A percentile compares a stretch with the other conserved stretches of the same genome.
Conservation (phyloP, 2,797 vertebrate species). For the Hydrolagus colliei region DNA sequence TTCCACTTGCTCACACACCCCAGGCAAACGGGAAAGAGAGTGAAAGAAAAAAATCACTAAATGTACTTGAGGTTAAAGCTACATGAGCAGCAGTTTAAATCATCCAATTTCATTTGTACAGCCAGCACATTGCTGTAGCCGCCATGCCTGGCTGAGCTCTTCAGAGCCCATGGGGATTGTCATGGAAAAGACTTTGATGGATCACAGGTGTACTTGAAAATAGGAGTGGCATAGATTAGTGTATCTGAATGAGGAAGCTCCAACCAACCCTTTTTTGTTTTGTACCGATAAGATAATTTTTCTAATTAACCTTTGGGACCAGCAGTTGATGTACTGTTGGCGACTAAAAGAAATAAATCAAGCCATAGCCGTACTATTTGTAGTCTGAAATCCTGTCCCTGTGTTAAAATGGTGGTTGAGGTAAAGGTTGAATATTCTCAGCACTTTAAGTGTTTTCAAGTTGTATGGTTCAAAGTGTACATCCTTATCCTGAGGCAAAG, state of each 20-base stretch:
- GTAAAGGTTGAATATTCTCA: not conserved
- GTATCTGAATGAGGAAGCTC: constrained; percentile 60
- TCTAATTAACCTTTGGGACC: constrained; percentile 85
- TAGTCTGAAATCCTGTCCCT: not conserved
- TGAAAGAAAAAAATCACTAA: constrained; percentile 9
- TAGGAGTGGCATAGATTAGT: constrained; percentile 67
- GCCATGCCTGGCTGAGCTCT: constrained; percentile 57
- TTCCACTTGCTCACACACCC: constrained; percentile 14
- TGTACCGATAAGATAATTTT: constrained; percentile 84
- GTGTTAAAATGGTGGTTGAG: not conserved
- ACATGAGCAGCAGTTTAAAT: constrained; percentile 42
- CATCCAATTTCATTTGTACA: constrained; percentile 59
- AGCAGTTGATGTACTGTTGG: constrained; percentile 50
- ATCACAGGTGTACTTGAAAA: constrained; percentile 66
- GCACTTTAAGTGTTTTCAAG: not conserved
- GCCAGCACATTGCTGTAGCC: constrained; percentile 50
- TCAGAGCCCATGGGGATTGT: constrained; percentile 57
- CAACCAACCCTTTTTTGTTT: constrained; percentile 52
- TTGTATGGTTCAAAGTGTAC: not conserved
- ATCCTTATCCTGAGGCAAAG: not conserved
- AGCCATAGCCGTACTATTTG: constrained; percentile 31
- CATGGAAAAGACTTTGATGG: constrained; percentile 74
- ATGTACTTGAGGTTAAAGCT: constrained; percentile 24
- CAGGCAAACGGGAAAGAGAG: constrained; percentile 32
- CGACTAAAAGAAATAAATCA: constrained; percentile 37